Conservation (phyloP, 2,797 vertebrate genomes). For the Sebastes alutus region DNA sequence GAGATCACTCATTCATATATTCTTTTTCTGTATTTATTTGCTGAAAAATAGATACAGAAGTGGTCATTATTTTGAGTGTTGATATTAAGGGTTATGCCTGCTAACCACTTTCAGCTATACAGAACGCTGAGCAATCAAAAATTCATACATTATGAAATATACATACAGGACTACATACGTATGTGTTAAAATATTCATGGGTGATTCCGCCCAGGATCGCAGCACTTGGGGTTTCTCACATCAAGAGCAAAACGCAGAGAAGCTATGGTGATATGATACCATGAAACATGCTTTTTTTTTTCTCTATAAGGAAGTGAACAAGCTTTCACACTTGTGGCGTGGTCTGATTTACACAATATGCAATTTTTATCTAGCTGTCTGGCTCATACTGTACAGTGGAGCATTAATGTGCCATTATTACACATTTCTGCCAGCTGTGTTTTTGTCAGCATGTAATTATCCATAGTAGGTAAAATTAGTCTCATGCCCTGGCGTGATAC, state of each 20-base stretch:
- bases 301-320: not conserved
- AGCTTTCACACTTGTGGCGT: not conserved
- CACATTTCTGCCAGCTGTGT: conserved; percentile 63
- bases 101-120: conserved; percentile 12
- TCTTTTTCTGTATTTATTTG: not conserved
- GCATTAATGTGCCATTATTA: conserved; percentile 40
- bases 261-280: not conserved
- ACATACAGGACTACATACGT: conserved; percentile 15
- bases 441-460: conserved; percentile 67
- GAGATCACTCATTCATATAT: not conserved
- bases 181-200: conserved; percentile 47
- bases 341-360: conserved; percentile 24
- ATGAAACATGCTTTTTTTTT: not conserved
- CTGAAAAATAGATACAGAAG: not conserved
- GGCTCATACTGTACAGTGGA: conserved; percentile 2
- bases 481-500: conserved; percentile 26
- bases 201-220: not conserved
- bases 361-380: conserved; percentile 28
- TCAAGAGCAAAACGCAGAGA: not conserved
- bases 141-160: conserved; percentile 40
- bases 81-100: not conserved
- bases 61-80: not conserved
- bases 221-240: not conserved
- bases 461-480: conserved; percentile 63
- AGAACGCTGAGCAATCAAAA: conserved; percentile 26